Conservation (phyloP, 2,113 vertebrate species). For the Charina bottae region DNA sequence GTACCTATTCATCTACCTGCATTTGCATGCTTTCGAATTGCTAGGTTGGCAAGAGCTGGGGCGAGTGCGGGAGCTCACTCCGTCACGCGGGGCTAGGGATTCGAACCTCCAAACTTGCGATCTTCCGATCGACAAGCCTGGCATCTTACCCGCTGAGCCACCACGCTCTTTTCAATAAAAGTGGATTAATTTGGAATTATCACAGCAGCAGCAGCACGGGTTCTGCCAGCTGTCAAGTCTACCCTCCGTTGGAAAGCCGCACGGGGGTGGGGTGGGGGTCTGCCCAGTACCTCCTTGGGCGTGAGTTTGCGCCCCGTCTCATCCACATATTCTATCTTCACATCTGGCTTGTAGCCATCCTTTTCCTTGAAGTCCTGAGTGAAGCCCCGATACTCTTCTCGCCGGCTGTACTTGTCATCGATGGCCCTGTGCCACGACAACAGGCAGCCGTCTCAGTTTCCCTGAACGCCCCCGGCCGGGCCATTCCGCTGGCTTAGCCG, state of each 20-base stretch:
- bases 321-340: slow-evolving; percentile 93
- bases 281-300: slow-evolving; percentile 81
- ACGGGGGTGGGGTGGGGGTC: neutral
- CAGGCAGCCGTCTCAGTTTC: accelerated
- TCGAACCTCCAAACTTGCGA: no score
- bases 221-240: neutral
- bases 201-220: neutral
- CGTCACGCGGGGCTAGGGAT: no score
- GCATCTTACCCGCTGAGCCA: no score
- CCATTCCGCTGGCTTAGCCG: neutral
- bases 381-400: slow-evolving; percentile 92
- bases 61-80: no score
- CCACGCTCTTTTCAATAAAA: no score
- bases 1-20: no score
- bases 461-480: neutral
- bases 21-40: no score
- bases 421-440: slow-evolving; percentile 75
- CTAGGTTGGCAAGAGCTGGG: no score
- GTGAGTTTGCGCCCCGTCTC: slow-evolving; percentile 89
- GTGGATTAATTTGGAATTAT: neutral
- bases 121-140: no score
- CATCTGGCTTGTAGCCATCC: slow-evolving; percentile 83
- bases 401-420: slow-evolving; percentile 89
- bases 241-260: neutral
- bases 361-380: slow-evolving; percentile 95